Percentiles rank a stretch among this genome's conserved stretches.
Evolutionary conservation across 2,888 invertebrate species (phyloP).

Genomic region (Lochmaea capreae): DNA sequence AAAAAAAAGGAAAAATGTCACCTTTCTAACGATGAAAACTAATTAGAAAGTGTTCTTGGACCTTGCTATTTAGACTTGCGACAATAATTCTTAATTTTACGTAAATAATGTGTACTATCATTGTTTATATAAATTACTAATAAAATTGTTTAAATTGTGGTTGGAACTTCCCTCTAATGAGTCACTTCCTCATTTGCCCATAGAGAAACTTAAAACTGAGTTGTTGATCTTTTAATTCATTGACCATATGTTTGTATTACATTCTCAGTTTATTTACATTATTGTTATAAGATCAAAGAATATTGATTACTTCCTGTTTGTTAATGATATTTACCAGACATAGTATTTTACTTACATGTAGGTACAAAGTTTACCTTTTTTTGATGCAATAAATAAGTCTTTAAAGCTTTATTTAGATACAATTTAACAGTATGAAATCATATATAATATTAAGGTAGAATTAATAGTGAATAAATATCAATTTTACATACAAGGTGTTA

Average conservation of each 20-base stretch:
- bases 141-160: conserved; percentile 25
- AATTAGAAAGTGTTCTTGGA: conserved; percentile 30
- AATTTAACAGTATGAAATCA: background rate
- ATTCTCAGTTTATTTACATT: conserved; percentile 24
- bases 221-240: conserved; percentile 33
- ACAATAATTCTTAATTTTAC: background rate
- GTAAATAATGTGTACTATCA: conserved; percentile 4
- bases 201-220: conserved; percentile 30
- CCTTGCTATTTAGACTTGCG: conserved; percentile 16
- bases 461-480: background rate
- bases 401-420: conserved; percentile 1
- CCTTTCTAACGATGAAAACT: conserved; percentile 15
- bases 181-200: conserved; percentile 50
- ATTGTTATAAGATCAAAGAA: conserved; percentile 7
- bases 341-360: too few species aligned
- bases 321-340: conserved; percentile 6
- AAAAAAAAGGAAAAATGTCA: conserved; percentile 23
- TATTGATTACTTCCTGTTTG: conserved; percentile 11
- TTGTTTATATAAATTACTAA: conserved; percentile 22
- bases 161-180: conserved; percentile 48
- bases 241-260: conserved; percentile 40
- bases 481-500: background rate
- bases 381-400: background rate
- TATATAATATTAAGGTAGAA: background rate
- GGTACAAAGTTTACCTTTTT: conserved; percentile 5